A percentile compares a stretch with the other conserved stretches of the same genome.
Conservation (phyloP, 2,888 invertebrate species). For the Congeria kusceri region DNA sequence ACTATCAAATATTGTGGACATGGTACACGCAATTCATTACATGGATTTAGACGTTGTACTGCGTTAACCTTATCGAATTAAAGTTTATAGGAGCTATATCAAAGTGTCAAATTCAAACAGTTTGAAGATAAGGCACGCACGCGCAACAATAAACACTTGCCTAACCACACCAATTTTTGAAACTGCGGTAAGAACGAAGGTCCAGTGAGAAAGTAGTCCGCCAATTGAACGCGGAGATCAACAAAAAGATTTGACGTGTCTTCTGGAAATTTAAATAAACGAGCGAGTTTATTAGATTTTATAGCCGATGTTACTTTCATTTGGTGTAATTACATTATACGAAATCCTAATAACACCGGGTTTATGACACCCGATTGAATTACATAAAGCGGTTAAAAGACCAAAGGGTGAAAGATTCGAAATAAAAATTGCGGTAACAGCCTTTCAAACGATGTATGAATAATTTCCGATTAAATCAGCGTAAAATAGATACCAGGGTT, state of each 20-base stretch:
- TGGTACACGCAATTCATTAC: background rate
- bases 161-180: background rate
- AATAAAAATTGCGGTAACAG: no score
- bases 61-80: background rate
- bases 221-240: background rate
- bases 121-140: conserved; percentile 2
- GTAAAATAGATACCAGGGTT: no score
- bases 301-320: background rate
- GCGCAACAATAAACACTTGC: background rate
- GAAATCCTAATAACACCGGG: background rate
- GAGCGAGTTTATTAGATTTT: conserved; percentile 4
- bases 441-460: no score
- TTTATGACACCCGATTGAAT: background rate
- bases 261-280: background rate
- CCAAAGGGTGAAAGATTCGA: background rate
- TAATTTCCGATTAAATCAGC: no score
- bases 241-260: background rate
- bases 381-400: background rate
- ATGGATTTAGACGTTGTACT: background rate
- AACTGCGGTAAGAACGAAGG: background rate
- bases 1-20: background rate
- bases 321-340: background rate
- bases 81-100: conserved; percentile 4
- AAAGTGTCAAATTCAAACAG: conserved; percentile 8
- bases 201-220: background rate